Evolutionary conservation across 2,797 vertebrate species (phyloP), one percentile per base, ranked within the genome.

Genomic region (Chloroceryle inda): DNA sequence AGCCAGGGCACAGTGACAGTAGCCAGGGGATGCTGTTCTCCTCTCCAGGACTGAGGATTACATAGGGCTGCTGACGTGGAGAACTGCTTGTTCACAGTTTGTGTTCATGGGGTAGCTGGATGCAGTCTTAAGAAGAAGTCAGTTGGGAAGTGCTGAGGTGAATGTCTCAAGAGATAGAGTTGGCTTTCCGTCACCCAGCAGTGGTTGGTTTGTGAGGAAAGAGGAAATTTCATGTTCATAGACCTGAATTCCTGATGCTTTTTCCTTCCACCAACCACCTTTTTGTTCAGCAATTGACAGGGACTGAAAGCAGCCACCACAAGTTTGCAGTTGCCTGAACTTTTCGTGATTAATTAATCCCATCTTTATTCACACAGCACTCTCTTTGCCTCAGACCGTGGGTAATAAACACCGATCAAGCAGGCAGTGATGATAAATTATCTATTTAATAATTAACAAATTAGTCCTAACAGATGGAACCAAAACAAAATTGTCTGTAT

Each of bases 401-500:
- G 97, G 95, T 98, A 97, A 97, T 98, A 98, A 97, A 97, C 96
- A 97, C 95, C 16, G 94, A 97, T 97, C 96, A 95, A 96, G 94
- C 96, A 96, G 96, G 85, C 96, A 94, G 93, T 40, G 29, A 95
- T 98, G 97, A 98, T 97, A 96, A 98, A 98, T 97, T 96, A 95
- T 96, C 97, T 98, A 84, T 97, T 98, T 95, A 96, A 96, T 98
- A 98, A 98, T 98, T 98, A 98, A 97, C 97, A 98, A 98, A 98
- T 98, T 97, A 98, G 97, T 96, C 97, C 92, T 94, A 95, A 96
- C 97, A 97, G 97, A 98, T 97, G 97, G 97, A 98, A 97, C 94
- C 95, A 95, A 97, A 98, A 95, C 96, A 97, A 95, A 96, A 69
- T 91, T 88, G 94, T 95, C 95, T 96, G 94, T 96, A 52, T 81